Base-by-base conservation (phyloP, 2,113 vertebrate genomes). In the Coreoperca whiteheadi region DNA sequence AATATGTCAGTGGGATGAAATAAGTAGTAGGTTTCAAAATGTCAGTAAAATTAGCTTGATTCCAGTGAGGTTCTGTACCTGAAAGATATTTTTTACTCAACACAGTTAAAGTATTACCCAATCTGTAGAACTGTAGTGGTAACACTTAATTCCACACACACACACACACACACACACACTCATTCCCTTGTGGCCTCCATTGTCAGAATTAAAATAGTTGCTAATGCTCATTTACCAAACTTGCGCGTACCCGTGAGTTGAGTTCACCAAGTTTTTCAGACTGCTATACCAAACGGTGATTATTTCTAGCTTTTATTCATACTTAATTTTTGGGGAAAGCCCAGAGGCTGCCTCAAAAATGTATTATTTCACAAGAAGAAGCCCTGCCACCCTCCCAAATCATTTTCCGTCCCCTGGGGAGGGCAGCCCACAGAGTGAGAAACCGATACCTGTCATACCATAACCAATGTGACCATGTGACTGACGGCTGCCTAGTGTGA, bases 401-500 rank as follows among this genome's bases (percentile, higher is more conserved):
- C 15, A 82, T 75, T 60, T 59, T 23, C 6, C 60, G 50, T 83
- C 74, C 53, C 82, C 70, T 6, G 34, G 48, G 60, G 63, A 37
- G 66, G n/a, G 41, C 37, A 60, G 67, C 84, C 79, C 82, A 67
- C 82, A 51, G 74, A 67, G 85, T 74, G 79, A n/a, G 68, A 76
- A 79, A 28, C 59, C 30, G 65, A 83, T 82, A 66, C 81, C 79
- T 81, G 77, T 88, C 89, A 80, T 50, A 39, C 32, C 34, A 41
- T n/a, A 72, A 59, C 73, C 50, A 53, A 48, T 37, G 66, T 84
- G 82, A 75, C 67, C 77, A 71, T 16, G 70, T 82, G 79, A 86
- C 77, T 91, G 87, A 87, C 30, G 9, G 71, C 60, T 60, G 61
- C 75, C 25, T n/a, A 5, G 64, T 70, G 79, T 81, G 74, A 86